Evolutionary conservation across 1,140 invertebrate genomes (phyloP).

Genomic region (Polypedilum pembai): DNA sequence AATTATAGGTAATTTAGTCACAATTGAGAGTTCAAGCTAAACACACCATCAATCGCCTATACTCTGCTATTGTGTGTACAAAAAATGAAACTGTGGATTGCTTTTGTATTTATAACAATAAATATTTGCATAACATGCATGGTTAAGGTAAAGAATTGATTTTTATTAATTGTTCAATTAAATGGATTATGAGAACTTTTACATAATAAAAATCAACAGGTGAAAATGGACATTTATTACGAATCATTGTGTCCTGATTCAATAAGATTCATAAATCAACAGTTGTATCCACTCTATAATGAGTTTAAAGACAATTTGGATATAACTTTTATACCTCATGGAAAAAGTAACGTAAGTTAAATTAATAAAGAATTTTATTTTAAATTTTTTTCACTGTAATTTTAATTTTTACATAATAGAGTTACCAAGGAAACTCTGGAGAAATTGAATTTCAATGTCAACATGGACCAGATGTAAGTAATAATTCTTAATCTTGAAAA

Average conservation of each 20-base stretch:
- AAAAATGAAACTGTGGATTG: conserved; percentile 12
- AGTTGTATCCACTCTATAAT: conserved; percentile 47
- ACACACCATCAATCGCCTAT: background rate
- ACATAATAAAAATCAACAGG: background rate
- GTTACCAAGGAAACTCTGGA: conserved; percentile 32
- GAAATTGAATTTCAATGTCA: conserved; percentile 56
- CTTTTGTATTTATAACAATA: background rate
- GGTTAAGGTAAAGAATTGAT: background rate
- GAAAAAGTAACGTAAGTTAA: conserved; percentile 60
- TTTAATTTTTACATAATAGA: conserved; percentile 15
- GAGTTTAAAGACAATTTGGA: conserved; percentile 46
- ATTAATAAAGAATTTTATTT: conserved; percentile 32
- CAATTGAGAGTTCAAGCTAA: background rate
- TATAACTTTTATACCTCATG: conserved; percentile 61
- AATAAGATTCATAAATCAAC: conserved; percentile 53
- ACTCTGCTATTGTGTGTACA: background rate
- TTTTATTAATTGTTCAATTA: background rate
- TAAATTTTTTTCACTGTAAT: conserved; percentile 31
- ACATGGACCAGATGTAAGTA: conserved; percentile 47
- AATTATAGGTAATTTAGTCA: background rate
- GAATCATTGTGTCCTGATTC: conserved; percentile 76
- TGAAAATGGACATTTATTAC: conserved; percentile 53
- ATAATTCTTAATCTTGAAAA: background rate
- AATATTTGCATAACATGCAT: background rate
- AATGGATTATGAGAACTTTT: background rate